Evolutionary conservation across 2,888 invertebrate genomes (phyloP).

Genomic region (Andrena praecox): DNA sequence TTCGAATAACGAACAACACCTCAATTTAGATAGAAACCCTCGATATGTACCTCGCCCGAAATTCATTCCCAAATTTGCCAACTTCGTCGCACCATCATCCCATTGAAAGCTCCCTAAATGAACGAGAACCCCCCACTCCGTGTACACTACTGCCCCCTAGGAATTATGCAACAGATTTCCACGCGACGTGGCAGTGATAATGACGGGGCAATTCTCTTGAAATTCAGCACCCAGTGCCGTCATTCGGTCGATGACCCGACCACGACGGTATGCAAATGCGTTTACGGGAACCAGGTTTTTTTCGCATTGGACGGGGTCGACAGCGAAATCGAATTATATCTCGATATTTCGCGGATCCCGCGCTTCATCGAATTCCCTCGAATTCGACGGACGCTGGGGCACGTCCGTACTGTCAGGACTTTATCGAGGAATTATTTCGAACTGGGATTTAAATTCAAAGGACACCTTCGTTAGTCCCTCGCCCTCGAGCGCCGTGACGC

Average conservation of each 20-base stretch:
- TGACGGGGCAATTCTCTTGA: not conserved
- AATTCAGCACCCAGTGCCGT: not conserved
- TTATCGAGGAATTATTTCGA: slow-evolving; percentile 22
- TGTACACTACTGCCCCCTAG: too few species aligned
- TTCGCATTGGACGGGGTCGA: slow-evolving; percentile 26
- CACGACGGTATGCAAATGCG: slow-evolving; percentile 63
- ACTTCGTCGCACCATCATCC: too few species aligned
- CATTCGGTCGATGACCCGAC: slow-evolving; percentile 42
- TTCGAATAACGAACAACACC: too few species aligned
- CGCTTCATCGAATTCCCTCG: slow-evolving; percentile 38
- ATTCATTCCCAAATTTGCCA: too few species aligned
- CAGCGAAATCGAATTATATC: slow-evolving; percentile 56
- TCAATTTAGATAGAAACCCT: too few species aligned
- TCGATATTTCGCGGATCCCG: slow-evolving; percentile 47
- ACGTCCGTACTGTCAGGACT: not conserved
- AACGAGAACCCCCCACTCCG: too few species aligned
- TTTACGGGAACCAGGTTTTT: slow-evolving; percentile 61
- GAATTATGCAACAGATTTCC: not conserved
- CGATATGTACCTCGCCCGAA: too few species aligned
- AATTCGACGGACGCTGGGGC: not conserved
- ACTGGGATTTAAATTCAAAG: not conserved
- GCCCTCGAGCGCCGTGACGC: too few species aligned
- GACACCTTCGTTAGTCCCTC: not conserved
- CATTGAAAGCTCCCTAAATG: too few species aligned
- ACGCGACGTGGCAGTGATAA: not conserved